Conservation (phyloP, 2,113 vertebrate species). For the Crotalus horridus region DNA sequence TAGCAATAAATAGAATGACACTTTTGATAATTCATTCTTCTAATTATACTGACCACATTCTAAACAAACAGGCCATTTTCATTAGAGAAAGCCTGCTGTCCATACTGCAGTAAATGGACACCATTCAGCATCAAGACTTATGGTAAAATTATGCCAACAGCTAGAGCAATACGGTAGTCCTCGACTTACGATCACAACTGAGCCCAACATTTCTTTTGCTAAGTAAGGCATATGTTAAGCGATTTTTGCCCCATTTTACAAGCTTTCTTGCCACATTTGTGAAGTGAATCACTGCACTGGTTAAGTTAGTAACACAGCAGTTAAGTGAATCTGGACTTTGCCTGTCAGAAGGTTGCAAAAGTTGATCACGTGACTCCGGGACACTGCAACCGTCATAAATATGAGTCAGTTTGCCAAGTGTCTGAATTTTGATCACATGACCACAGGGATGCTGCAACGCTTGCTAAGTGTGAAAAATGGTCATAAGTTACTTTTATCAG, state of each 20-base stretch:
- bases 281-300: neutral
- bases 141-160: neutral
- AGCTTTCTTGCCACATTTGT: neutral
- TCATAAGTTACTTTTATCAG: neutral
- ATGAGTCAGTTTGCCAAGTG: neutral
- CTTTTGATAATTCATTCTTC: neutral
- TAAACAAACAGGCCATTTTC: conserved; percentile 6
- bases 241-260: neutral
- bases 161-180: neutral
- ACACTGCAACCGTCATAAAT: neutral
- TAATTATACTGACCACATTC: neutral
- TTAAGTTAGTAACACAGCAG: neutral
- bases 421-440: neutral
- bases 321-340: neutral
- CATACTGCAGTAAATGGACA: neutral
- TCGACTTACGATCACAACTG: neutral
- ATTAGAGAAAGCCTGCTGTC: neutral
- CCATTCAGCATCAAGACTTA: neutral
- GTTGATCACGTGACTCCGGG: neutral
- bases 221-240: neutral
- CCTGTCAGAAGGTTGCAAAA: neutral
- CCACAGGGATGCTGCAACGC: neutral
- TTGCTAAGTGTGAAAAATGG: neutral
- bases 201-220: neutral
- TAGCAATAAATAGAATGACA: neutral